A percentile compares a stretch with the other conserved stretches of the same genome.
These are phyloP conservation scores for Zaprionus ghesquierei DNA, from an alignment of 1,140 invertebrate genomes.

Conservation along the genomic window DNA sequence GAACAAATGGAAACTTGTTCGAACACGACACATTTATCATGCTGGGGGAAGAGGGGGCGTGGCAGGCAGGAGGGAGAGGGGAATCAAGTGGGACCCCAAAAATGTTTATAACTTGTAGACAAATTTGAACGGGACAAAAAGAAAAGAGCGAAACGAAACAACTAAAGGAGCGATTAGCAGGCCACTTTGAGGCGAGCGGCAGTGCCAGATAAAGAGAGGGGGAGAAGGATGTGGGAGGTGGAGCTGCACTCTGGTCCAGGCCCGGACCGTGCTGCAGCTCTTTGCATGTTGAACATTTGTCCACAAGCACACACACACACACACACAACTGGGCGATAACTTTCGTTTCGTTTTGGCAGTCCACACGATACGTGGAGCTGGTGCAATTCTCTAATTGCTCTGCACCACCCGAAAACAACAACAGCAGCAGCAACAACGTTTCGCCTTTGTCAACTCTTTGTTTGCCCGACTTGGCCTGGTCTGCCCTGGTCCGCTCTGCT, in stretches of 20 bases:
- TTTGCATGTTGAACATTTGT: constrained; percentile 72
- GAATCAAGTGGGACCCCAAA: constrained; percentile 16
- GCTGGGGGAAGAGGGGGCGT: constrained; percentile 10
- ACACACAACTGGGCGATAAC: constrained; percentile 47
- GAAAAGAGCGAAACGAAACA: constrained; percentile 11
- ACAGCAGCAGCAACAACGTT: neutral
- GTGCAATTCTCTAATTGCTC: constrained; percentile 70
- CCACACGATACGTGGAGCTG: constrained; percentile 4
- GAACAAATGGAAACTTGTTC: constrained; percentile 68
- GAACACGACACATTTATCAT: constrained; percentile 72
- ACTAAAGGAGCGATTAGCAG: constrained; percentile 23
- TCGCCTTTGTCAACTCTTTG: neutral
- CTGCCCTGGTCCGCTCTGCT: neutral
- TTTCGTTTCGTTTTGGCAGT: constrained; percentile 51
- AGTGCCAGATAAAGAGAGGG: too few relatives aligned
- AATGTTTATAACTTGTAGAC: constrained; percentile 66
- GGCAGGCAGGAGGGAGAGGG: neutral
- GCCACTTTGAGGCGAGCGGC: constrained; percentile 1
- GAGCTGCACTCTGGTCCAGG: neutral
- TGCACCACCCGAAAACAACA: constrained; percentile 22
- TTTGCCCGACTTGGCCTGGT: neutral
- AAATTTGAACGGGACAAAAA: constrained; percentile 54
- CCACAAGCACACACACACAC: too few relatives aligned
- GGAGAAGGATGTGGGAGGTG: neutral
- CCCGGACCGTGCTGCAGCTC: neutral